phyloP scores from a whole-genome alignment of 2,888 invertebrate species.

The Himalopsyche kuldschensis region DNA sequence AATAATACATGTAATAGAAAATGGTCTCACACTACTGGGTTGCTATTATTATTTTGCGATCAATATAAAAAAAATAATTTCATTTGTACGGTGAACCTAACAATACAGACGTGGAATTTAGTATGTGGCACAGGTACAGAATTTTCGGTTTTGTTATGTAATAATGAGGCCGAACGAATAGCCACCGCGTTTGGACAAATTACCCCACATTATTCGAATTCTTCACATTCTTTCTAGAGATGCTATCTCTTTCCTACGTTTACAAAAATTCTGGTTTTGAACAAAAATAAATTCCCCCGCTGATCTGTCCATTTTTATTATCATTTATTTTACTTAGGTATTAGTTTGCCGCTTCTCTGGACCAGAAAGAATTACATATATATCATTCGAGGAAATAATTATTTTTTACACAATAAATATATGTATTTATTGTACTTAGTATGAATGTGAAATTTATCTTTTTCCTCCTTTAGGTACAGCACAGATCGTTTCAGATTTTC shows the following conservation, averaged over 20 bases:
- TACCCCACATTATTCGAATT: constrained; percentile 33
- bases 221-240: constrained; percentile 20
- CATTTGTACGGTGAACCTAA: neutral
- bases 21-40: neutral
- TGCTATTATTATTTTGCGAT: neutral
- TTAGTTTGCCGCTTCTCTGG: too few species aligned
- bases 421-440: too few species aligned
- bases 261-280: neutral
- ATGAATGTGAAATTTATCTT: too few species aligned
- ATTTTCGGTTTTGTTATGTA: neutral
- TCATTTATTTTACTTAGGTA: too few species aligned
- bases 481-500: too few species aligned
- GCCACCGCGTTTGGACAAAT: constrained; percentile 27
- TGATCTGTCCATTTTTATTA: neutral
- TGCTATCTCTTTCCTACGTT: neutral
- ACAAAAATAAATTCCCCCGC: neutral
- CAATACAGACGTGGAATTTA: neutral
- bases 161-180: constrained; percentile 5
- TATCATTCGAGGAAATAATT: too few species aligned
- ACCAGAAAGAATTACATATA: too few species aligned
- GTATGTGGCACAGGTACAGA: neutral
- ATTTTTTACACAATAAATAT: too few species aligned
- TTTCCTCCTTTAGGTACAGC: too few species aligned
- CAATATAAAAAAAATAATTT: neutral
- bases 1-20: neutral